phyloP scores from a whole-genome alignment of 2,113 vertebrate genomes.

The Eulemur macaco region DNA sequence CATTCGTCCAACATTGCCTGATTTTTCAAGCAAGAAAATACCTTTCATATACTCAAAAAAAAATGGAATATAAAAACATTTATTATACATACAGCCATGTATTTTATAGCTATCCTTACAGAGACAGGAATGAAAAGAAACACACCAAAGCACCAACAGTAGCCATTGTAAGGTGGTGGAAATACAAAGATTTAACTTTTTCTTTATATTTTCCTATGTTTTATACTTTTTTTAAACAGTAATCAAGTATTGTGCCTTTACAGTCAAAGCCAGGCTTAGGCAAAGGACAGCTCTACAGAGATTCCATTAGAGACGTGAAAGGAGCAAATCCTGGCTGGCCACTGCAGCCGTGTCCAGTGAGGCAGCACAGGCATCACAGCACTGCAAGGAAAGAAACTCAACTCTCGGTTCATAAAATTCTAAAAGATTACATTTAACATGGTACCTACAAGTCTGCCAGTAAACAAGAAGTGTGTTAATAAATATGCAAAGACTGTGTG shows the following conservation, averaged over 20 bases:
- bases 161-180: rapidly evolving
- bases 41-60: neutral
- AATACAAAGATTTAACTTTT: neutral
- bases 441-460: neutral
- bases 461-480: neutral
- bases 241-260: neutral
- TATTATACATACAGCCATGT: too few relatives aligned
- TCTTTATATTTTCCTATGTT: neutral
- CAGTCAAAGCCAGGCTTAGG: neutral
- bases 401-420: neutral
- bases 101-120: neutral
- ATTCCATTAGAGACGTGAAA: neutral
- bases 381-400: neutral
- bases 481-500: neutral
- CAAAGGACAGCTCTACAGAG: neutral
- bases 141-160: neutral
- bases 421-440: neutral
- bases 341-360: neutral
- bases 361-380: rapidly evolving
- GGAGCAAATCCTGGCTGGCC: neutral
- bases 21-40: conserved; percentile 34
- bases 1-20: neutral
- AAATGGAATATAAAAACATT: neutral
- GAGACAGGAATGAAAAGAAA: neutral
- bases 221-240: neutral